Evolutionary conservation across 2,888 invertebrate genomes (phyloP).

Genomic region (Drosophila paranaensis): DNA sequence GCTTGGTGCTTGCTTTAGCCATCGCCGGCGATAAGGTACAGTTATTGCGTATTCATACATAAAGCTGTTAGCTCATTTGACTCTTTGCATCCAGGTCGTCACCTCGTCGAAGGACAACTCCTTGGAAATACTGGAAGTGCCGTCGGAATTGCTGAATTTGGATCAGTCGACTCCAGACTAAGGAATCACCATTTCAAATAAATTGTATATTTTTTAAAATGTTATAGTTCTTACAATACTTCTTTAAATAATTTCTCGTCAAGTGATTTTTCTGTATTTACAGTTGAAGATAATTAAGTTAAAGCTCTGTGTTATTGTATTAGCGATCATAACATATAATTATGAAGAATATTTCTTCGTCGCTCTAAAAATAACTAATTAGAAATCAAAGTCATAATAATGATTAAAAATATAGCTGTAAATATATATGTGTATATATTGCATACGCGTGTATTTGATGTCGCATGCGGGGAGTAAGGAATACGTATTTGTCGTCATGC

Average conservation of each 20-base stretch:
- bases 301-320: constrained; percentile 20
- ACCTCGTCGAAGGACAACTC: constrained; percentile 89
- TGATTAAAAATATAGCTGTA: constrained; percentile 7
- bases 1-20: constrained; percentile 90
- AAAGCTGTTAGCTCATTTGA: not conserved
- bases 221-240: constrained; percentile 20
- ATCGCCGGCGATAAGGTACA: constrained; percentile 88
- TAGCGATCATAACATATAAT: constrained; percentile 14
- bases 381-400: constrained; percentile 29
- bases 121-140: constrained; percentile 88
- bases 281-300: constrained; percentile 33
- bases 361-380: constrained; percentile 30
- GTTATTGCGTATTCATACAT: not conserved
- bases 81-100: constrained; percentile 86
- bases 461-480: constrained; percentile 20
- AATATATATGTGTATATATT: constrained; percentile 12
- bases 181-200: constrained; percentile 8
- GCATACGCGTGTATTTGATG: not conserved
- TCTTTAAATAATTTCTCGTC: constrained; percentile 9
- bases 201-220: constrained; percentile 22
- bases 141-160: constrained; percentile 70
- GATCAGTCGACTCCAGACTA: constrained; percentile 7
- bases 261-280: constrained; percentile 33
- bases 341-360: constrained; percentile 52
- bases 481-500: constrained; percentile 32